A percentile compares a stretch with the other conserved stretches of the same genome.
phyloP scores from a whole-genome alignment of 2,888 invertebrate species.

The Bellardia pandia region DNA sequence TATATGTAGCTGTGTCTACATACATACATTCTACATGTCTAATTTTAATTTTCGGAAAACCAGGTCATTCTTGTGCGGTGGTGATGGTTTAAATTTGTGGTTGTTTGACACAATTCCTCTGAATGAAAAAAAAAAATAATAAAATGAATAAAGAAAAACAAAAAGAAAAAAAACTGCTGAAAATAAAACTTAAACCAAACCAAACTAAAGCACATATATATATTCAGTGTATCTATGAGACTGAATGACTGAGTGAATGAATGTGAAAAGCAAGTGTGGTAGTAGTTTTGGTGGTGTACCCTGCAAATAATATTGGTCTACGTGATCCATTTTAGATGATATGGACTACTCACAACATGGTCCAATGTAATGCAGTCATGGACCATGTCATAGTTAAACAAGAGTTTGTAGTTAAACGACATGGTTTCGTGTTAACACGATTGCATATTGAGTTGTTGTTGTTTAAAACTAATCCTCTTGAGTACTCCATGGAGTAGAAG shows the following conservation, averaged over 20 bases:
- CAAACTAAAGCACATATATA: slow-evolving; percentile 49
- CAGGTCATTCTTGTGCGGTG: slow-evolving; percentile 72
- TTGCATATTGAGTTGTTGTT: too few species aligned
- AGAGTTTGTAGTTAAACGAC: too few species aligned
- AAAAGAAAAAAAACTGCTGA: not conserved
- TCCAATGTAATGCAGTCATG: too few species aligned
- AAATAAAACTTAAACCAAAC: slow-evolving; percentile 34
- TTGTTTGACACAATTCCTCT: slow-evolving; percentile 70
- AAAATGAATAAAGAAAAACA: slow-evolving; percentile 12
- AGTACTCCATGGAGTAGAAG: too few species aligned
- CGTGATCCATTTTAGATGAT: too few species aligned
- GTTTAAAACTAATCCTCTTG: too few species aligned
- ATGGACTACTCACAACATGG: too few species aligned
- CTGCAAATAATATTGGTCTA: too few species aligned
- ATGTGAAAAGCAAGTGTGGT: not conserved
- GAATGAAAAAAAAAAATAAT: slow-evolving; percentile 34
- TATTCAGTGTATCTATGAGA: slow-evolving; percentile 7
- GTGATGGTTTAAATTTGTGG: slow-evolving; percentile 72
- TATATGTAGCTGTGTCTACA: slow-evolving; percentile 40
- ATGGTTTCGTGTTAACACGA: too few species aligned
- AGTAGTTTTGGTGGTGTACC: slow-evolving; percentile 28
- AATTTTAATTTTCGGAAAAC: slow-evolving; percentile 73
- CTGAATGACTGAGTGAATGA: slow-evolving; percentile 5
- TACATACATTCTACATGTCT: slow-evolving; percentile 52
- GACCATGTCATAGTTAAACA: too few species aligned